These are phyloP conservation scores for Gobionotothen gibberifrons DNA, from an alignment of 2,797 vertebrate genomes.

Conservation along the genomic window DNA sequence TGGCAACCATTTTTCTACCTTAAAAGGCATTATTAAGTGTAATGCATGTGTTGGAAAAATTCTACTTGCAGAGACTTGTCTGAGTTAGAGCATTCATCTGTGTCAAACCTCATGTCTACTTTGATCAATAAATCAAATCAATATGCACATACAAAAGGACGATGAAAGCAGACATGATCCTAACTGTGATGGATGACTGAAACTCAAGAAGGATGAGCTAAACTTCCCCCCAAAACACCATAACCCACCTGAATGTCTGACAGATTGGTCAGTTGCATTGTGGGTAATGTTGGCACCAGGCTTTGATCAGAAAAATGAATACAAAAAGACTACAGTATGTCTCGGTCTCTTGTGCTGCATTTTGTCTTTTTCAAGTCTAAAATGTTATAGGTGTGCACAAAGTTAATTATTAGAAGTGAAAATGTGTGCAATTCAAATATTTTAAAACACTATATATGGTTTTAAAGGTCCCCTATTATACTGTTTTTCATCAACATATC, in stretches of 20 bases:
- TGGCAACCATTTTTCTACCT: not conserved
- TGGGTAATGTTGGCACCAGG: no score
- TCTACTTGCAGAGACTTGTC: constrained; percentile 12
- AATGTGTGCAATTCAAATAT: not conserved
- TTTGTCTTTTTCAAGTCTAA: not conserved
- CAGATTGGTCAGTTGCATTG: no score
- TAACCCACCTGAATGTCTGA: no score
- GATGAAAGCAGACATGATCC: not conserved
- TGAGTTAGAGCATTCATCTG: not conserved
- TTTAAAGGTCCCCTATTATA: not conserved
- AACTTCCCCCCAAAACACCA: no score
- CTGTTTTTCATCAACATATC: no score
- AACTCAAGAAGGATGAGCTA: no score
- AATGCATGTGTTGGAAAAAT: not conserved
- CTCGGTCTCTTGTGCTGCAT: not conserved
- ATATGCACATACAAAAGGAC: constrained; percentile 2
- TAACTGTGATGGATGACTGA: not conserved
- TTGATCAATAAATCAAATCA: not conserved
- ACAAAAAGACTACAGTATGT: not conserved
- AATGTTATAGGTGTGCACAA: not conserved
- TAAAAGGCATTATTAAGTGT: not conserved
- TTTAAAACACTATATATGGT: not conserved
- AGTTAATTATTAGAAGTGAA: not conserved
- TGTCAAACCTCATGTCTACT: not conserved
- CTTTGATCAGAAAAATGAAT: no score